phyloP scores from a whole-genome alignment of 2,797 vertebrate species.

The Perodicticus potto region DNA sequence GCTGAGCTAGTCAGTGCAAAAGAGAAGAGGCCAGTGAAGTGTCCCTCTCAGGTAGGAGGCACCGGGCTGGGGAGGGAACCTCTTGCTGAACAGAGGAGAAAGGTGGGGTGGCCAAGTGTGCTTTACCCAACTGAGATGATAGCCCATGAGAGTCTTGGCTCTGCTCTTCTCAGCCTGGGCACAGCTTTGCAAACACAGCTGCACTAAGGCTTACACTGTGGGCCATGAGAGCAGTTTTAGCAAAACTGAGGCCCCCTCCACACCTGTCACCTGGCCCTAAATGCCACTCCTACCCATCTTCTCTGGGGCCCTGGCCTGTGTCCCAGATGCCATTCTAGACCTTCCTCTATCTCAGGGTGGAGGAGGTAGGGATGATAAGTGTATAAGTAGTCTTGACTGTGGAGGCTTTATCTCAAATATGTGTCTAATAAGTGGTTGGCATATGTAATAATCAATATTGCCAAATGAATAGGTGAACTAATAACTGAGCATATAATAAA shows the following conservation, averaged over 20 bases:
- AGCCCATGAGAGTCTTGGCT: too few species aligned
- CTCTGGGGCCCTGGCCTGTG: not conserved
- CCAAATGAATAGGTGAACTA: not conserved
- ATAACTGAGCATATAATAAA: not conserved
- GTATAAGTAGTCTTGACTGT: not conserved
- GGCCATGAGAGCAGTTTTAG: not conserved
- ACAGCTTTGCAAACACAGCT: not conserved
- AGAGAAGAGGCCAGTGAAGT: constrained; percentile 69
- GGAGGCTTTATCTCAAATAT: not conserved
- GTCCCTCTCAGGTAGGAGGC: constrained; percentile 87
- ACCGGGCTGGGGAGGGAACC: not conserved
- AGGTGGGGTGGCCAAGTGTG: too few species aligned
- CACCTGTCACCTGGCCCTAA: not conserved
- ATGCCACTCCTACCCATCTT: not conserved
- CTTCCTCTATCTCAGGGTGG: not conserved
- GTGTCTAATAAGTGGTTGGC: not conserved
- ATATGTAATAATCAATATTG: not conserved
- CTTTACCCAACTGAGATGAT: not conserved
- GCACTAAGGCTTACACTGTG: not conserved
- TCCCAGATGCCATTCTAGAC: not conserved
- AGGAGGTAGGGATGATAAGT: not conserved
- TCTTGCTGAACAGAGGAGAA: not conserved
- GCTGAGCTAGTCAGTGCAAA: constrained; percentile 52
- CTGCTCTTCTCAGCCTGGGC: not conserved
- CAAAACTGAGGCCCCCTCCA: not conserved